phyloP scores from a whole-genome alignment of 1,140 invertebrate genomes.

The Euwallacea similis region DNA sequence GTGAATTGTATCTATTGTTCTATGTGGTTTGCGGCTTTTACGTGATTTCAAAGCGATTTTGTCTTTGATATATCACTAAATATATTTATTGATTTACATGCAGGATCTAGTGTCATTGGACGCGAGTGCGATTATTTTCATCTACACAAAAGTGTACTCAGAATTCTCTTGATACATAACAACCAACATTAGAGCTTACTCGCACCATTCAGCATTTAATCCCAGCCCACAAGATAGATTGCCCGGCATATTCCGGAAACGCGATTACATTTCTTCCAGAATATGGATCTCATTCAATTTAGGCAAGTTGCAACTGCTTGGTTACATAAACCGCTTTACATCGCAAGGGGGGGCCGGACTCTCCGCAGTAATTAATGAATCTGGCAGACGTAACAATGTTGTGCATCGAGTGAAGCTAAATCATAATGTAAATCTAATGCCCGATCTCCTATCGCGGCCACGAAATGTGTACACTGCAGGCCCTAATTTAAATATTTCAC shows the following conservation, averaged over 20 bases:
- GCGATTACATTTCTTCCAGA: conserved; percentile 3
- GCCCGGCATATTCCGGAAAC: too few species aligned
- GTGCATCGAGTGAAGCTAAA: conserved; percentile 37
- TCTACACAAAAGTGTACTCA: too few species aligned
- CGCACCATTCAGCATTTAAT: too few species aligned
- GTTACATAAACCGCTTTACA: conserved; percentile 17
- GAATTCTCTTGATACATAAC: too few species aligned
- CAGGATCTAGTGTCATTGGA: too few species aligned
- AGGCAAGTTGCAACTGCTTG: not conserved
- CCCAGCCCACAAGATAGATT: too few species aligned
- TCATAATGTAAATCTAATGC: conserved; percentile 41
- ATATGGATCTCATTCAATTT: conserved; percentile 3
- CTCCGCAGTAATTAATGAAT: conserved; percentile 29
- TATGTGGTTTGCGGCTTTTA: not conserved
- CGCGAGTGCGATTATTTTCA: too few species aligned
- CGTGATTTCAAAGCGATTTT: too few species aligned
- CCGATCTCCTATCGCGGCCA: conserved; percentile 44
- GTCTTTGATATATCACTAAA: too few species aligned
- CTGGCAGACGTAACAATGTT: conserved; percentile 38
- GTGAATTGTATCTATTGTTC: not conserved
- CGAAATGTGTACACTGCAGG: conserved; percentile 44
- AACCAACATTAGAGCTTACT: too few species aligned
- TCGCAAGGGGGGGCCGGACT: conserved; percentile 1
- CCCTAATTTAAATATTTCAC: conserved; percentile 49
- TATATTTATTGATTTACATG: too few species aligned